Conservation (phyloP, 2,888 invertebrate species). For the Pterostichus niger region DNA sequence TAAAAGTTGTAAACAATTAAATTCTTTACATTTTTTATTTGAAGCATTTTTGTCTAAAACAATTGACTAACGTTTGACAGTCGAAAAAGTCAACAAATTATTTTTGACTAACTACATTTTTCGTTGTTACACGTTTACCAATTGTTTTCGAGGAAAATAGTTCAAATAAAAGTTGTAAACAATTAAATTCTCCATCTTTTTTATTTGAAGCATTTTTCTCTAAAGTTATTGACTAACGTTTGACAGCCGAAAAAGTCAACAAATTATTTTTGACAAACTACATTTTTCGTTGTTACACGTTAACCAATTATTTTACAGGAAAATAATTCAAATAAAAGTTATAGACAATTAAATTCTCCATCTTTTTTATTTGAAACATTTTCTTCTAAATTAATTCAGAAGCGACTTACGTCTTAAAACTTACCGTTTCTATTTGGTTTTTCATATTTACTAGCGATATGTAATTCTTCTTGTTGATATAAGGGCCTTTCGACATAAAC, state of each 20-base stretch:
- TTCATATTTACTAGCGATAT: slow-evolving; percentile 82
- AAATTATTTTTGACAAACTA: too few species aligned
- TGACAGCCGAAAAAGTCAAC: too few species aligned
- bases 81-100: not conserved
- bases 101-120: not conserved
- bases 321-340: too few species aligned
- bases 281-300: too few species aligned
- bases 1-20: slow-evolving; percentile 49
- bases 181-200: slow-evolving; percentile 21
- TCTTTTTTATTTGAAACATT: not conserved
- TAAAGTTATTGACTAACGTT: not conserved
- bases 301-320: too few species aligned
- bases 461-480: slow-evolving; percentile 84
- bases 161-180: slow-evolving; percentile 34
- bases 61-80: too few species aligned
- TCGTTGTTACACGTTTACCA: not conserved
- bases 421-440: slow-evolving; percentile 78
- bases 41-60: not conserved
- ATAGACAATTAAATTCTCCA: too few species aligned
- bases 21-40: not conserved
- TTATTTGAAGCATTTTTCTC: not conserved
- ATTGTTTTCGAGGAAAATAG: not conserved
- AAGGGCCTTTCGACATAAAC: slow-evolving; percentile 81
- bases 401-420: slow-evolving; percentile 68
- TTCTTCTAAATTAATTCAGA: not conserved